Conservation (phyloP, 2,797 vertebrate genomes). For the Buphagus erythrorhynchus region DNA sequence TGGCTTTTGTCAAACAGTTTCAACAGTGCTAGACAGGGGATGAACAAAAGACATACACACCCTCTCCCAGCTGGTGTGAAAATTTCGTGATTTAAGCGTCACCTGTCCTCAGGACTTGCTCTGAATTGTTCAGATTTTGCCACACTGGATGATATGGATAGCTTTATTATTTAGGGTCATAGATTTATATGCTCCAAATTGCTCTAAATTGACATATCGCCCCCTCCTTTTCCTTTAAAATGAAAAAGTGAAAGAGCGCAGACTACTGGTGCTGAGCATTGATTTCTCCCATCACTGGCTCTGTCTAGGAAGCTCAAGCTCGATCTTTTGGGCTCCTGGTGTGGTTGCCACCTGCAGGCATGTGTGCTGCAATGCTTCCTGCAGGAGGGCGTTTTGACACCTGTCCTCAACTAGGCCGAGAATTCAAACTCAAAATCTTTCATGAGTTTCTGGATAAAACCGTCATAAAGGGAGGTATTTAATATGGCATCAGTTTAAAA, state of each 20-base stretch:
- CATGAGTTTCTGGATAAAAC: background rate
- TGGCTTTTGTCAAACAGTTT: background rate
- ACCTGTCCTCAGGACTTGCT: background rate
- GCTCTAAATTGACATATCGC: background rate
- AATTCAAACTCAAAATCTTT: background rate
- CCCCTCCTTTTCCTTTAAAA: background rate
- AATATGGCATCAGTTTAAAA: background rate
- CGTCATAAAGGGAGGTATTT: background rate
- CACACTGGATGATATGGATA: rapidly evolving
- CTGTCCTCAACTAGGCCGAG: background rate
- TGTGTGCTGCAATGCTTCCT: background rate
- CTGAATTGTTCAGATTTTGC: background rate
- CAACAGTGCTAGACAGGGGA: background rate
- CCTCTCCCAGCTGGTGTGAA: background rate
- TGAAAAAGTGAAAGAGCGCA: background rate
- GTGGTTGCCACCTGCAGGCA: background rate
- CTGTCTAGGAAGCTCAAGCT: background rate
- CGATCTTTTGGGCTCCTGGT: background rate
- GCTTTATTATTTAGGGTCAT: background rate
- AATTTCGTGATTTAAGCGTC: background rate
- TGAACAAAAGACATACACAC: background rate
- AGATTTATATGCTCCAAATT: background rate
- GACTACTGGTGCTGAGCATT: background rate
- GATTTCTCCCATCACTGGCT: background rate
- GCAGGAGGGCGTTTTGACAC: background rate